Evolutionary conservation across 2,113 vertebrate species (phyloP).

Genomic region (Rissa tridactyla): DNA sequence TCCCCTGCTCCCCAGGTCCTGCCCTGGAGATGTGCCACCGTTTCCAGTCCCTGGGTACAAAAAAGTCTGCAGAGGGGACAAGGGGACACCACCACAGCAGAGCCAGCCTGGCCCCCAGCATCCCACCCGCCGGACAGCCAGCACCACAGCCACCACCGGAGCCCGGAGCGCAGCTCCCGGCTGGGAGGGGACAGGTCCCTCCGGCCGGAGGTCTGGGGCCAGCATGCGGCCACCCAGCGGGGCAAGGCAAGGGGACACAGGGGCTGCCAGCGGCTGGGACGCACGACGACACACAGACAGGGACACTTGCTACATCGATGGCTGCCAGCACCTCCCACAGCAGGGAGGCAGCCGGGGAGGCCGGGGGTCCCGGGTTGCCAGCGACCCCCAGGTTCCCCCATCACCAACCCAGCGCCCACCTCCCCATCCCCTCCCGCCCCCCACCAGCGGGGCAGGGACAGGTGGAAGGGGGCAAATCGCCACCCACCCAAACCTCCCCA

Average conservation of each 20-base stretch:
- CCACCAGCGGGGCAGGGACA: background rate
- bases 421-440: background rate
- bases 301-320: constrained; percentile 63
- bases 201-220: background rate
- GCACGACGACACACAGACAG: background rate
- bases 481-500: background rate
- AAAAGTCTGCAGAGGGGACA: background rate
- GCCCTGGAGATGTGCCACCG: background rate
- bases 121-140: accelerated
- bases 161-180: background rate
- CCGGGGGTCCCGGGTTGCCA: background rate
- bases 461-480: background rate
- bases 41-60: background rate
- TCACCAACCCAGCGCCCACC: background rate
- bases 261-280: background rate
- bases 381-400: background rate
- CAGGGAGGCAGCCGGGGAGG: background rate
- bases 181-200: background rate
- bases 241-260: background rate
- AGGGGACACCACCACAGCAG: background rate
- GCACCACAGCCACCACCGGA: accelerated
- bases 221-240: accelerated
- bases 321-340: background rate
- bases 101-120: background rate
- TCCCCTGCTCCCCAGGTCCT: background rate